These are phyloP conservation scores for Perognathus longimembris DNA, from an alignment of 2,113 vertebrate species.

Conservation along the genomic window DNA sequence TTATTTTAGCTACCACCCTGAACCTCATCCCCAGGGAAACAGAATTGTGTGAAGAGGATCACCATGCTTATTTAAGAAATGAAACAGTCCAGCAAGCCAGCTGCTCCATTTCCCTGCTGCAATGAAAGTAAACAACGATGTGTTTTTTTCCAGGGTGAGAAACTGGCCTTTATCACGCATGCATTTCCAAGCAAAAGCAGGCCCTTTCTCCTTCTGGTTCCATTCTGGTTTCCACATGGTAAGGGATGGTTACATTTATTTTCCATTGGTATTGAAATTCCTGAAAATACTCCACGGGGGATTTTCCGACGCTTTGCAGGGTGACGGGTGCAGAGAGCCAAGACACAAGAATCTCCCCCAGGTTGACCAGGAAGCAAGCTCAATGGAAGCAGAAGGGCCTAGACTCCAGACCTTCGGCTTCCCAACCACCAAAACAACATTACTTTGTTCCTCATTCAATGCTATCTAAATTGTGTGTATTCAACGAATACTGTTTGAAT, in stretches of 20 bases:
- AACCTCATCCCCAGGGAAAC: constrained; percentile 28
- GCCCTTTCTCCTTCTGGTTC: neutral
- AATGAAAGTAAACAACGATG: constrained; percentile 27
- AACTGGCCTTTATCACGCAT: constrained; percentile 14
- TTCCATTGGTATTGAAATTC: constrained; percentile 18
- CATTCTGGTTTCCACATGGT: constrained; percentile 33
- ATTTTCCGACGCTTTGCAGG: neutral
- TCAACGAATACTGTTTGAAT: neutral
- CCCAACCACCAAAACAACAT: neutral
- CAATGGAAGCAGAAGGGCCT: neutral
- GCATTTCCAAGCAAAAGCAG: neutral
- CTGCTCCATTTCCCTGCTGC: constrained; percentile 14
- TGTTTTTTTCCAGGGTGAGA: constrained; percentile 28
- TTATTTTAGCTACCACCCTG: constrained; percentile 39
- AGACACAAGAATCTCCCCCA: neutral
- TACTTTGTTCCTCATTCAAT: neutral
- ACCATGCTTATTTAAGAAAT: constrained; percentile 7
- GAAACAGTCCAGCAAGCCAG: neutral
- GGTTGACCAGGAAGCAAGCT: neutral
- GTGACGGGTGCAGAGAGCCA: neutral
- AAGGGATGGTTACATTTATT: neutral
- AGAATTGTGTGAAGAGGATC: constrained; percentile 26
- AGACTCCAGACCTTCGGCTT: neutral
- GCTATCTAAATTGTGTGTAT: neutral
- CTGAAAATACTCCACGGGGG: neutral